A percentile compares a stretch with the other conserved stretches of the same genome.
These are phyloP conservation scores for Ancistrus triradiatus DNA, from an alignment of 2,113 vertebrate species.

Conservation along the genomic window DNA sequence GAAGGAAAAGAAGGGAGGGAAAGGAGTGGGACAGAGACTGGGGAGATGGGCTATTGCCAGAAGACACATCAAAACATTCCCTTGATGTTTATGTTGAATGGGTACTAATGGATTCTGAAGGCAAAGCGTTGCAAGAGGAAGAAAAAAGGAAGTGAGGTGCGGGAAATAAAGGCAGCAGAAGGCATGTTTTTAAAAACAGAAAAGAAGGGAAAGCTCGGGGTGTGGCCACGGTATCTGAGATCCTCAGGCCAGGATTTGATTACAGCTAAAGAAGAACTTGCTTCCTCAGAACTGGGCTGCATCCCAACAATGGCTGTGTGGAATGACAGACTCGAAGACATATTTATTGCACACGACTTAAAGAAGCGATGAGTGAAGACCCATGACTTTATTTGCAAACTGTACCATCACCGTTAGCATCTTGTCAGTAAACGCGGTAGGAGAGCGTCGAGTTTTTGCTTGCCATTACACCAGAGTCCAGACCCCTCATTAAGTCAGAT, in stretches of 20 bases:
- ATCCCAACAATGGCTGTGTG: conserved; percentile 13
- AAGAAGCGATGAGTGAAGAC: too few relatives aligned
- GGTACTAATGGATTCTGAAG: conserved; percentile 38
- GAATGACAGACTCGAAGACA: not conserved
- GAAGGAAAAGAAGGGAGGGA: conserved; percentile 6
- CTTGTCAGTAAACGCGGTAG: not conserved
- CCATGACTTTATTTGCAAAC: not conserved
- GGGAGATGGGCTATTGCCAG: conserved; percentile 27
- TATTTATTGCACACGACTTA: too few relatives aligned
- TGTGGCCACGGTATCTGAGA: conserved; percentile 11
- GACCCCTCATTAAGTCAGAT: conserved; percentile 4
- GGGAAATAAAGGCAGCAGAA: conserved; percentile 7
- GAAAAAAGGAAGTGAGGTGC: conserved; percentile 24
- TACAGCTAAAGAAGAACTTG: conserved; percentile 22
- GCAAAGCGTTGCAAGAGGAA: conserved; percentile 20
- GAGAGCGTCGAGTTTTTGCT: conserved; percentile 24
- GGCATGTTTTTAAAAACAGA: conserved; percentile 19
- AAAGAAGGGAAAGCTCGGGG: conserved; percentile 6
- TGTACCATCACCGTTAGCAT: not conserved
- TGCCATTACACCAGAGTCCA: not conserved
- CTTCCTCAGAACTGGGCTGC: conserved; percentile 20
- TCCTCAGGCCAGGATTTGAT: conserved; percentile 34
- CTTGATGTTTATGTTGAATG: conserved; percentile 37
- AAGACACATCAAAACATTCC: conserved; percentile 33
- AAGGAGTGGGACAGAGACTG: conserved; percentile 29